These are phyloP conservation scores for Lanius collurio DNA, from an alignment of 2,113 vertebrate species.

Conservation along the genomic window DNA sequence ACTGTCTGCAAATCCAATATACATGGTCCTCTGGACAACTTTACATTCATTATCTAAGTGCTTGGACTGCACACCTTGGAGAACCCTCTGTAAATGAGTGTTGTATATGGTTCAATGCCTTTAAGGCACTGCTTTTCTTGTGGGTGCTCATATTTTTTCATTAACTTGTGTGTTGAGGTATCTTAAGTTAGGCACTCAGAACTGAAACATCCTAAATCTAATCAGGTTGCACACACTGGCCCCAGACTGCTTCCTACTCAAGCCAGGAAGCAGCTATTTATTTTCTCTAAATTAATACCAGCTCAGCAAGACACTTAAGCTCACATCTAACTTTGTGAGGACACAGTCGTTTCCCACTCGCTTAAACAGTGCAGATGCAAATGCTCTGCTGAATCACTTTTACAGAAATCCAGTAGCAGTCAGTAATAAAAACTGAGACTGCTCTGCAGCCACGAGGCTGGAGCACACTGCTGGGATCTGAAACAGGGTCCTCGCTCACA, in stretches of 20 bases:
- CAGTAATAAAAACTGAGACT: not conserved
- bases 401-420: not conserved
- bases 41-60: not conserved
- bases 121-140: not conserved
- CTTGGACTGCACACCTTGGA: not conserved
- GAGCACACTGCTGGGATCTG: not conserved
- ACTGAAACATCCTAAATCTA: not conserved
- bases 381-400: slow-evolving; percentile 1
- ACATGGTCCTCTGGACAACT: not conserved
- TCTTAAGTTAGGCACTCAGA: not conserved
- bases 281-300: slow-evolving; percentile 32
- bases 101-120: not conserved
- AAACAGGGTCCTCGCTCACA: not conserved
- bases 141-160: not conserved
- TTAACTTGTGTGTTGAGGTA: not conserved
- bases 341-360: not conserved
- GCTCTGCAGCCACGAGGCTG: not conserved
- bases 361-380: slow-evolving; percentile 17
- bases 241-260: not conserved
- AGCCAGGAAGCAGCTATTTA: not conserved
- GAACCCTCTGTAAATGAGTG: not conserved
- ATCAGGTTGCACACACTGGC: not conserved
- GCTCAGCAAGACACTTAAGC: slow-evolving; percentile 25
- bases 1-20: not conserved
- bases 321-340: not conserved